Evolutionary conservation across 1,140 invertebrate species (phyloP), one percentile per base, ranked within the genome.

Genomic region (Papilio dardanus): DNA sequence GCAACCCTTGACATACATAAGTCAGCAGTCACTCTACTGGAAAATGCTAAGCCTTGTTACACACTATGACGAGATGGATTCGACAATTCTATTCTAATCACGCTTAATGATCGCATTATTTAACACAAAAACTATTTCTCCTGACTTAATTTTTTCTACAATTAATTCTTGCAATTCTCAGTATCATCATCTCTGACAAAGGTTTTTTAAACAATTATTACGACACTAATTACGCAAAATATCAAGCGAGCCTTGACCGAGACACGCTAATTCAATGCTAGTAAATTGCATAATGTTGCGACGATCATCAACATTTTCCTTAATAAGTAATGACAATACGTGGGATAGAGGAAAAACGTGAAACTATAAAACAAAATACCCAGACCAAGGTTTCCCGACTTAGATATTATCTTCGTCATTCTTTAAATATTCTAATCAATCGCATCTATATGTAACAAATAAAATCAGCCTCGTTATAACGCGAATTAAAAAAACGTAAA

Each of bases 1-100:
- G 83, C 82, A 88, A 91, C 87, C 89, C 90, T 92, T 92, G 90
- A 92, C 90, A 92, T 54, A 91, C 85, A 88, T 89, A 86, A 79
- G 79, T 78, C 74, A 76, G 83, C 82, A 81, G 82, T 81, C 87
- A 86, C 86, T 91, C 87, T 90, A 90, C 79, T 91, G 87, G 88
- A 92, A 91, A 90, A 87, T 85, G 81, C 86, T 90, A 88, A 87
- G 87, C 87, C 86, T 89, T 76, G 76, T 78, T 81, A 81, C 83
- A 80, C 83, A 78, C 30, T 21, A 33, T 46, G 35, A 73, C 71
- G 21, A 62, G 54, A 24, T 73, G 71, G 54, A 3, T 54, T 5
- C 46, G n/a, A 19, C 24, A 16, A 30, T 10, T 31, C 14, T 21
- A 7, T 31, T 14, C 71, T 73, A 73, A 54, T 73, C 28, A 73